A percentile compares a stretch with the other conserved stretches of the same genome.
These are phyloP conservation scores for Ophion obscuratus DNA, from an alignment of 2,888 invertebrate species.

Conservation along the genomic window DNA sequence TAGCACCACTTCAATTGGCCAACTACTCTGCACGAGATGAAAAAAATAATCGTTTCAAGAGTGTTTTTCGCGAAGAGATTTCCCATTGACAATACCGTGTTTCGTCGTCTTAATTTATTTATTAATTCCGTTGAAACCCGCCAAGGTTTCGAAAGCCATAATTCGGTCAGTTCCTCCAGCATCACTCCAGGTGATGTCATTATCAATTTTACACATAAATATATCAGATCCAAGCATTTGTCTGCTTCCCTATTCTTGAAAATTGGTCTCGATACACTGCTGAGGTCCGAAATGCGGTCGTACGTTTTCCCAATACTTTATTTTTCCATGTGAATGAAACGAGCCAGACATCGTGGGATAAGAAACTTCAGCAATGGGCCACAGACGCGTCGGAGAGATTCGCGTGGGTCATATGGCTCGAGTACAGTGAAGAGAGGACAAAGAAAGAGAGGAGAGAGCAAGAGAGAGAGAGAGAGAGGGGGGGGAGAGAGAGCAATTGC, in stretches of 20 bases:
- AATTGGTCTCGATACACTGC: not conserved
- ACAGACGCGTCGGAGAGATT: constrained; percentile 54
- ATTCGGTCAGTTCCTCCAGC: not conserved
- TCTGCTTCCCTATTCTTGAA: not conserved
- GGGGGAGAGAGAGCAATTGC: constrained; percentile 32
- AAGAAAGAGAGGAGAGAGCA: constrained; percentile 21
- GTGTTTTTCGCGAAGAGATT: not conserved
- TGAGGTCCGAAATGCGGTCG: constrained; percentile 25
- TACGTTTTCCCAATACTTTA: not conserved
- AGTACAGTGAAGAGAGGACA: constrained; percentile 15
- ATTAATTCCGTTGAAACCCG: not conserved
- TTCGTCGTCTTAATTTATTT: not conserved
- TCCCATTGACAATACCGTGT: not conserved
- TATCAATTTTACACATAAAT: not conserved
- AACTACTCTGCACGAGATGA: not conserved
- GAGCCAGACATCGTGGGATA: constrained; percentile 28
- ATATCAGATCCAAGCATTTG: not conserved
- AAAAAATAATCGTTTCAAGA: not conserved
- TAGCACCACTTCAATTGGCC: not conserved
- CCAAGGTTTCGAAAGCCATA: not conserved
- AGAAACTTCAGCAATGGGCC: constrained; percentile 62
- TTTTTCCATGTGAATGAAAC: constrained; percentile 37
- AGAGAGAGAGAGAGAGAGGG: constrained; percentile 25
- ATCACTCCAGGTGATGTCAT: not conserved
- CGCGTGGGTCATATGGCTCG: constrained; percentile 50